phyloP scores from a whole-genome alignment of 1,140 invertebrate species.

The Drosophila navojoa region DNA sequence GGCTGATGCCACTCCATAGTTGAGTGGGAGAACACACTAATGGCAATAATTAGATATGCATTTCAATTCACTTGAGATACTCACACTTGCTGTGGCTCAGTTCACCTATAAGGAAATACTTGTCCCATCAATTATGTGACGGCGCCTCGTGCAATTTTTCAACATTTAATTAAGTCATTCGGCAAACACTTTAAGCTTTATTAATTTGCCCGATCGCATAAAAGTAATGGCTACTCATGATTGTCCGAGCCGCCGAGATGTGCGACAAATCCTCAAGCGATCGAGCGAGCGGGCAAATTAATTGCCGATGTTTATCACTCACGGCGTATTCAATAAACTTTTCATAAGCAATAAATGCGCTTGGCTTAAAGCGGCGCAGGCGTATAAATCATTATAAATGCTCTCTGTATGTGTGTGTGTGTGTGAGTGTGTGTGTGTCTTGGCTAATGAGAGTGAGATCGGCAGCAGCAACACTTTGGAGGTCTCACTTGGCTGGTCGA shows the following conservation, averaged over 20 bases:
- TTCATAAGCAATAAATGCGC: slow-evolving; percentile 58
- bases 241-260: slow-evolving; percentile 27
- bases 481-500: slow-evolving; percentile 56
- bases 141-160: slow-evolving; percentile 55
- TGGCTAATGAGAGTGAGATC: slow-evolving; percentile 74
- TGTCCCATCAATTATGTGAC: slow-evolving; percentile 50
- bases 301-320: slow-evolving; percentile 67
- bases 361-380: slow-evolving; percentile 32
- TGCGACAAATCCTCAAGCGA: slow-evolving; percentile 32
- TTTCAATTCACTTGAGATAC: too few species aligned
- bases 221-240: slow-evolving; percentile 57
- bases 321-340: slow-evolving; percentile 51
- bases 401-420: slow-evolving; percentile 8
- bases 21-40: neutral
- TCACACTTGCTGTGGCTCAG: too few species aligned
- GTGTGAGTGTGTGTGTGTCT: neutral
- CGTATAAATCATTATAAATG: slow-evolving; percentile 46
- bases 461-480: slow-evolving; percentile 62
- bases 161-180: slow-evolving; percentile 70
- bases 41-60: neutral
- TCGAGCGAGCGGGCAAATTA: slow-evolving; percentile 49
- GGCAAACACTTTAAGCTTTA: slow-evolving; percentile 64
- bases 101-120: neutral
- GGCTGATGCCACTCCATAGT: neutral
- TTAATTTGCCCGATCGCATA: slow-evolving; percentile 69